Evolutionary conservation across 2,797 vertebrate species (phyloP), one percentile per base, ranked within the genome.

Genomic region (Salmo trutta): DNA sequence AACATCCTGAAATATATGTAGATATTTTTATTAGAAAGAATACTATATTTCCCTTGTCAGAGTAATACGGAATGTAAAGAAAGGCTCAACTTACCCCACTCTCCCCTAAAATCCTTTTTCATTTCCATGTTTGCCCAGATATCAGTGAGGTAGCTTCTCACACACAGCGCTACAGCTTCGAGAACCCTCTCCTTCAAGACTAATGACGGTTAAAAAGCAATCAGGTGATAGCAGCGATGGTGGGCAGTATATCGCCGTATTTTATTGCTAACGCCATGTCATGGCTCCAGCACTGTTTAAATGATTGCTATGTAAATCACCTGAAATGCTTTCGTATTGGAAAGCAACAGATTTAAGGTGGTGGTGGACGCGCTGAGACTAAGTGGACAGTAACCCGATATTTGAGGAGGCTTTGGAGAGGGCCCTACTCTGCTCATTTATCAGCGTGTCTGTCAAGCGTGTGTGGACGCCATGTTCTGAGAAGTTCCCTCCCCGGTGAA

Each of bases 301-400:
- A 91, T 92, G 90, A 93, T 92, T 90, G 92, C 90, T 90, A 93
- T 94, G 93, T 93, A 94, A 94, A 95, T 95, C 92, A 93, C 87
- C 88, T 79, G 79, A 91, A 93, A 88, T 91, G 88, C 93, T 84
- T 74, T 54, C 75, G 85, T 89, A 91, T 91, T 90, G 91, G 89
- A 92, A 90, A 91, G 85, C 82, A 83, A 83, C 88, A 90, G 92
- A 94, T 93, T 94, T 94, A 94, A 90, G 91, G 84, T 88, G 88
- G 88, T 78, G 82, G 81, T 73, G 86, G 86, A 83, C 89, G 88
- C 87, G 90, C 89, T 93, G 93, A 94, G 90, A 90, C 90, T 93
- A 93, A 94, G 90, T 89, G 91, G 94, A 94, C 93, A 94, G 93
- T 85, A 91, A 90, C 83, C 87, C 89, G 78, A 94, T 94, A 90